These are phyloP conservation scores for Yoshiicerus persimilis DNA, from an alignment of 1,140 invertebrate species.

Conservation along the genomic window DNA sequence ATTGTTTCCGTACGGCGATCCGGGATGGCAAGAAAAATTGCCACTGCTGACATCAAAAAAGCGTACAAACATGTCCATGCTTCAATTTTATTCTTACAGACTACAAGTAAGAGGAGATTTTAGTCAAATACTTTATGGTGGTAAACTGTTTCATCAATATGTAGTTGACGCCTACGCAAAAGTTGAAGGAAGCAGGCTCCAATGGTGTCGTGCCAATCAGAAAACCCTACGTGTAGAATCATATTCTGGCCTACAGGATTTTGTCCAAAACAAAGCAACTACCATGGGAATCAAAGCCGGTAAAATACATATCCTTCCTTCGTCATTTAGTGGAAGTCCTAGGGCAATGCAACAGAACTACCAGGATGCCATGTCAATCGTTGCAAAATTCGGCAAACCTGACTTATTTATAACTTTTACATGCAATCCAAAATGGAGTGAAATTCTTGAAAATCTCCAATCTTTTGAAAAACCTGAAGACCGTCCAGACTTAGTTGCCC, in stretches of 20 bases:
- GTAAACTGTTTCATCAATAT: background rate
- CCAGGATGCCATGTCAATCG: constrained; percentile 56
- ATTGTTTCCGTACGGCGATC: constrained; percentile 56
- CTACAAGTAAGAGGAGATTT: background rate
- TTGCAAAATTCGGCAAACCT: constrained; percentile 53
- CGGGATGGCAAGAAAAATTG: constrained; percentile 50
- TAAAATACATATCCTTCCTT: constrained; percentile 33
- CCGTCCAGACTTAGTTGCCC: constrained; percentile 56
- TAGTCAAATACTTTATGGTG: background rate
- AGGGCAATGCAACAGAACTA: constrained; percentile 52
- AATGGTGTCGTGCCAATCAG: constrained; percentile 41
- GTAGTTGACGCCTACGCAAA: background rate
- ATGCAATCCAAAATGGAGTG: constrained; percentile 55
- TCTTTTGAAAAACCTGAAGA: constrained; percentile 37
- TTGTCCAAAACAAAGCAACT: constrained; percentile 20
- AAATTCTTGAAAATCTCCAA: constrained; percentile 51
- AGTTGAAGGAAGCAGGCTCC: constrained; percentile 4
- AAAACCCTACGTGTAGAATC: background rate
- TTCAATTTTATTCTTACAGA: background rate
- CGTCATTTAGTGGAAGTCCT: constrained; percentile 48
- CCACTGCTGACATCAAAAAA: background rate
- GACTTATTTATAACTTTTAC: constrained; percentile 58
- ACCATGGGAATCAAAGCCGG: background rate
- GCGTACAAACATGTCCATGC: background rate
- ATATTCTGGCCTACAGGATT: constrained; percentile 29